Percentiles rank a stretch among this genome's conserved stretches.
Conservation (phyloP, 2,797 vertebrate species). For the Eupleurogrammus muticus region DNA sequence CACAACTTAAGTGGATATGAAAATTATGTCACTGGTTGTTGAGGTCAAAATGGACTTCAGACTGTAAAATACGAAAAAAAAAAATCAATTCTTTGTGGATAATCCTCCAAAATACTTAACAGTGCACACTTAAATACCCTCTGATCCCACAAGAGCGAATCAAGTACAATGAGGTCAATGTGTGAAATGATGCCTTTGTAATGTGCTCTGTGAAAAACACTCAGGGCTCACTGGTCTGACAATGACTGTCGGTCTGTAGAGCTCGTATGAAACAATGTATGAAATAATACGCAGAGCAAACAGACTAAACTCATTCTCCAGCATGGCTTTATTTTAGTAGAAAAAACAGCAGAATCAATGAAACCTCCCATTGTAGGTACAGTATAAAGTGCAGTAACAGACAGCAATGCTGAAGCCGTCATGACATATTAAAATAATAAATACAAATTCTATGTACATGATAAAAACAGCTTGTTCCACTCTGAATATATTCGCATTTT, state of each 20-base stretch:
- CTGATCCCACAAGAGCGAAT: constrained; percentile 24
- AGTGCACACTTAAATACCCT: constrained; percentile 25
- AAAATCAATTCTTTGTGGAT: constrained; percentile 41
- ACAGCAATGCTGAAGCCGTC: constrained; percentile 32
- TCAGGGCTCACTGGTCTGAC: background rate
- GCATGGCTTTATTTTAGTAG: constrained; percentile 67
- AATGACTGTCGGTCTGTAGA: background rate
- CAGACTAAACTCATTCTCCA: constrained; percentile 24
- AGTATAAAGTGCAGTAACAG: constrained; percentile 73
- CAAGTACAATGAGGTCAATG: constrained; percentile 19
- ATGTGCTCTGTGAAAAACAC: background rate
- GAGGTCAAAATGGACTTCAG: constrained; percentile 35
- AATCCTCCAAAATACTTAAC: constrained; percentile 46
- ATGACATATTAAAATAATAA: constrained; percentile 49
- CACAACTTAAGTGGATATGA: constrained; percentile 11
- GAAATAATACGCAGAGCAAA: constrained; percentile 6
- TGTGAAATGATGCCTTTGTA: constrained; percentile 33
- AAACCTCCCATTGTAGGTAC: constrained; percentile 20
- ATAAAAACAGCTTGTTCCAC: constrained; percentile 36
- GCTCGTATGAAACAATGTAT: background rate
- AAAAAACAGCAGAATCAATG: constrained; percentile 48
- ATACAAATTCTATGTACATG: constrained; percentile 54
- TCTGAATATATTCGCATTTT: constrained; percentile 20
- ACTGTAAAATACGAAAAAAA: too few relatives aligned
- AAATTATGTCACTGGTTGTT: constrained; percentile 22